Conservation (phyloP, 2,113 vertebrate species). For the Falco punctatus region DNA sequence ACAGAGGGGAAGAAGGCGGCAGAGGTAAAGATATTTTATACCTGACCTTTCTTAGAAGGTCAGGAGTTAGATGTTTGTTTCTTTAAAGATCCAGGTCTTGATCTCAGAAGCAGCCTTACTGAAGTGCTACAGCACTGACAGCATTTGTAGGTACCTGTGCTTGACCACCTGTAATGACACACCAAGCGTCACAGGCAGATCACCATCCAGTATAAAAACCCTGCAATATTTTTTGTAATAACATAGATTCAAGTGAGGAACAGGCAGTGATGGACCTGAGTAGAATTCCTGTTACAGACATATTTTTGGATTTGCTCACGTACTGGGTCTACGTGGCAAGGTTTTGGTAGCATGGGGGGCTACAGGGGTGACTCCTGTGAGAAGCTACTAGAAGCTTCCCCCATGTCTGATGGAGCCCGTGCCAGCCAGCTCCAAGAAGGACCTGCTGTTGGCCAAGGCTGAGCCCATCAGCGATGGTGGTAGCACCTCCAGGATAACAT, state of each 20-base stretch:
- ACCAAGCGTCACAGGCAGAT: background rate
- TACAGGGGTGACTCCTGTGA: no score
- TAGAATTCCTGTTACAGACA: background rate
- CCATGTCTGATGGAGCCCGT: no score
- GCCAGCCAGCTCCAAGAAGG: no score
- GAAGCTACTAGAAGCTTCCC: no score
- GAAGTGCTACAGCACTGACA: background rate
- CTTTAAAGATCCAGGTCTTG: background rate
- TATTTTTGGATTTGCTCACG: background rate
- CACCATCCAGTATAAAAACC: background rate
- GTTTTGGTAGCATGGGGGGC: no score
- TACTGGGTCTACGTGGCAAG: no score
- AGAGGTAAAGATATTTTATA: background rate
- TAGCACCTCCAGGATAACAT: no score
- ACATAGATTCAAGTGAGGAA: background rate
- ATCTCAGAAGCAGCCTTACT: background rate
- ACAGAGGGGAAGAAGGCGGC: background rate
- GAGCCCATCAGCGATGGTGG: no score
- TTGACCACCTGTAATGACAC: background rate
- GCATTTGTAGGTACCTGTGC: background rate
- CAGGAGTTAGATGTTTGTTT: background rate
- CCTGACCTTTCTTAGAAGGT: background rate
- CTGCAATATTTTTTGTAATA: background rate
- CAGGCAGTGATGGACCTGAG: background rate
- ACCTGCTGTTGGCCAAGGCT: no score